phyloP scores from a whole-genome alignment of 2,888 invertebrate genomes.

The Amaurobius ferox region DNA sequence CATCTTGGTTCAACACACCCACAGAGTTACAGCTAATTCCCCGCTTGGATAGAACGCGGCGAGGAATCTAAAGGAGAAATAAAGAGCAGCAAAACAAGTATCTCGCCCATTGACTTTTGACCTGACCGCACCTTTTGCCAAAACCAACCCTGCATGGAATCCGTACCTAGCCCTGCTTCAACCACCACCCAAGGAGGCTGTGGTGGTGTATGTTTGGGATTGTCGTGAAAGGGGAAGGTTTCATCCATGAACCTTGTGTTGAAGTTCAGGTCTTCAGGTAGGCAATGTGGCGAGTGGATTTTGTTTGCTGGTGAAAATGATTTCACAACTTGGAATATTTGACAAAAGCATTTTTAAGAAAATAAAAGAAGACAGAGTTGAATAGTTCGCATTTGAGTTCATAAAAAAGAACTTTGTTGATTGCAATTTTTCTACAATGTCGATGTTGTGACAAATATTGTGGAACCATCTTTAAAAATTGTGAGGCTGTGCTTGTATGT shows the following conservation, averaged over 20 bases:
- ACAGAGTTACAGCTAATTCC: constrained; percentile 50
- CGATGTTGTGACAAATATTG: too few relatives aligned
- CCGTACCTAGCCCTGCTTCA: constrained; percentile 13
- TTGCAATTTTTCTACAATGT: too few relatives aligned
- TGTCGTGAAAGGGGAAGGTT: not conserved
- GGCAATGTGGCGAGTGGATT: not conserved
- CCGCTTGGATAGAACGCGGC: not conserved
- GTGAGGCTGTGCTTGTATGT: too few relatives aligned
- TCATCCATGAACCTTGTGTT: not conserved
- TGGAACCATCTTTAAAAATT: too few relatives aligned
- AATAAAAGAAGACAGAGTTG: too few relatives aligned
- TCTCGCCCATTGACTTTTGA: constrained; percentile 57
- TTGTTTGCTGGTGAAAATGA: too few relatives aligned
- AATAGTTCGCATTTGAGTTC: too few relatives aligned
- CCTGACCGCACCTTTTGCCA: constrained; percentile 41
- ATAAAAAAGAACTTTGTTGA: too few relatives aligned
- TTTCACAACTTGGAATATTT: too few relatives aligned
- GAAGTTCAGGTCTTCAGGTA: not conserved
- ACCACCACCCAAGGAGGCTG: constrained; percentile 14
- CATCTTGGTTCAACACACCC: constrained; percentile 37
- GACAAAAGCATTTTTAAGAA: too few relatives aligned
- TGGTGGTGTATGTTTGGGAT: not conserved
- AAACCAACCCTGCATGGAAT: constrained; percentile 18
- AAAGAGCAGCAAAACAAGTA: constrained; percentile 34
- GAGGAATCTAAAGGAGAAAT: constrained; percentile 11